These are phyloP conservation scores for Caerostris extrusa DNA, from an alignment of 1,140 invertebrate genomes.

Conservation along the genomic window DNA sequence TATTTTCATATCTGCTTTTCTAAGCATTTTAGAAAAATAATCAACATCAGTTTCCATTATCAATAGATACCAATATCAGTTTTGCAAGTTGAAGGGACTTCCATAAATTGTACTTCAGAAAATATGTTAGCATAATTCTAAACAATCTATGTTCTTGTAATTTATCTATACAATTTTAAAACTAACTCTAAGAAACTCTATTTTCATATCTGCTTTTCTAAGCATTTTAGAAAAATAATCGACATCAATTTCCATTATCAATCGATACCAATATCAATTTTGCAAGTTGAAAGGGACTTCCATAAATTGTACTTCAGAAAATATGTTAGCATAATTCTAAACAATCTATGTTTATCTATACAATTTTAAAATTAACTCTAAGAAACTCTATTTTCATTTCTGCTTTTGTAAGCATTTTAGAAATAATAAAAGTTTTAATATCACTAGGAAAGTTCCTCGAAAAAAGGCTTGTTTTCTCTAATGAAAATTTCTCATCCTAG, in stretches of 20 bases:
- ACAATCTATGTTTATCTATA: no score
- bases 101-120: no score
- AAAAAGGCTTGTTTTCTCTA: constrained; percentile 19
- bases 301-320: no score
- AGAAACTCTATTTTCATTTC: background rate
- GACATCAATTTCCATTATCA: background rate
- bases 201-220: background rate
- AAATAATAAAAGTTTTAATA: constrained; percentile 30
- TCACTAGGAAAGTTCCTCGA: background rate
- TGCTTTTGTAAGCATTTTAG: background rate
- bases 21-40: background rate
- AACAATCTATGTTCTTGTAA: background rate
- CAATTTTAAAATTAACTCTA: background rate
- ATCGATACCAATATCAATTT: background rate
- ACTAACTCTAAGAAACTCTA: background rate
- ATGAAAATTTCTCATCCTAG: constrained; percentile 10
- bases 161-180: no score
- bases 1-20: background rate
- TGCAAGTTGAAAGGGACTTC: background rate
- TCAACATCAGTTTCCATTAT: no score
- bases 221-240: background rate
- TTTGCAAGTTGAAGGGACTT: background rate
- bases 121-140: no score
- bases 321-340: no score
- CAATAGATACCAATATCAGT: background rate